Evolutionary conservation across 2,113 vertebrate genomes (phyloP).

Genomic region (Carassius carassius): DNA sequence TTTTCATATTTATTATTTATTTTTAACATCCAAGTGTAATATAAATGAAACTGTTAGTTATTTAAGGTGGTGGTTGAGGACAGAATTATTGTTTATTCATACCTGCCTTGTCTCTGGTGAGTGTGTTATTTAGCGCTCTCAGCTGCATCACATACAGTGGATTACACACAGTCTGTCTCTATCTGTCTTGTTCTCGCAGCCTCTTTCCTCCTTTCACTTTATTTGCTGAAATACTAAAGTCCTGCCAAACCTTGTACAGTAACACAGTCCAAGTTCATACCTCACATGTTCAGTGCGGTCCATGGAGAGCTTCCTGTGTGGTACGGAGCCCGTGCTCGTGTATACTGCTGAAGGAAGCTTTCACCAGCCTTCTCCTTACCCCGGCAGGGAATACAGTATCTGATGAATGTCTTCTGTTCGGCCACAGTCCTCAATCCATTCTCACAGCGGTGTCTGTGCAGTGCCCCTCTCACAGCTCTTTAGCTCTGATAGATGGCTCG

Average conservation of each 20-base stretch:
- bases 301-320: conserved; percentile 24
- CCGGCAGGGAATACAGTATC: conserved; percentile 37
- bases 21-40: neutral
- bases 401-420: conserved; percentile 51
- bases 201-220: conserved; percentile 1
- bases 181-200: neutral
- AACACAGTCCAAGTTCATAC: neutral
- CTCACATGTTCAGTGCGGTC: neutral
- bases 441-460: conserved; percentile 39
- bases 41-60: neutral
- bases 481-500: conserved; percentile 52
- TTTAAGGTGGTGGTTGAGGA: neutral
- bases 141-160: neutral
- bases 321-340: conserved; percentile 11
- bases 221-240: neutral
- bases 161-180: conserved; percentile 1
- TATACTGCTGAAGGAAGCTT: conserved; percentile 26
- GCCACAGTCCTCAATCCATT: conserved; percentile 42
- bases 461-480: conserved; percentile 45
- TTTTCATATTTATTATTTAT: no score
- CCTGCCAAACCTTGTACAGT: conserved; percentile 26
- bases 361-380: conserved; percentile 40
- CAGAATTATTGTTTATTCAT: neutral
- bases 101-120: neutral
- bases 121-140: neutral